phyloP scores from a whole-genome alignment of 2,113 vertebrate genomes.

The Clinocottus analis region DNA sequence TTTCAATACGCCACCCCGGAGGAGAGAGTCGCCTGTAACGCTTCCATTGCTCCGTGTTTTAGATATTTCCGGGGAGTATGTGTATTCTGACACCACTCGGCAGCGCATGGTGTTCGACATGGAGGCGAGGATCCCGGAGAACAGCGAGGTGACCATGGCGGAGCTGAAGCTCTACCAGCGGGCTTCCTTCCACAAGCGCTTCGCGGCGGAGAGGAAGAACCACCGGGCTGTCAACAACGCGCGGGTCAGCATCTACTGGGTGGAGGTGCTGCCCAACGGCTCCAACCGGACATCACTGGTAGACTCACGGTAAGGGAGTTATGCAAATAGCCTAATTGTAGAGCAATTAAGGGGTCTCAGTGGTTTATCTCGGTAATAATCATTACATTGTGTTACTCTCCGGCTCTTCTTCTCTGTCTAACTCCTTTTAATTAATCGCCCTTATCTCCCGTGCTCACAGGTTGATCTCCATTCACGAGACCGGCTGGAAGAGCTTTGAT shows the following conservation, averaged over 20 bases:
- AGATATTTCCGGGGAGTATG: slow-evolving; percentile 88
- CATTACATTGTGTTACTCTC: neutral
- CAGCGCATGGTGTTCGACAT: slow-evolving; percentile 91
- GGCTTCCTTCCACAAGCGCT: slow-evolving; percentile 80
- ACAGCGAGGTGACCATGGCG: slow-evolving; percentile 94
- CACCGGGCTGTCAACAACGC: slow-evolving; percentile 85
- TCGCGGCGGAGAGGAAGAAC: slow-evolving; percentile 74
- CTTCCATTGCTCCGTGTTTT: neutral
- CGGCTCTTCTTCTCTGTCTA: neutral
- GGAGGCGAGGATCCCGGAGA: slow-evolving; percentile 89
- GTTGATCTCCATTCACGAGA: slow-evolving; percentile 90
- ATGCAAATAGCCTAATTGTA: neutral
- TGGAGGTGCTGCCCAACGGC: slow-evolving; percentile 84
- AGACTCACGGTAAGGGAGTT: slow-evolving; percentile 88
- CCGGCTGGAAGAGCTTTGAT: slow-evolving; percentile 95
- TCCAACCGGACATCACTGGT: slow-evolving; percentile 91
- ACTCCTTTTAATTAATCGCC: slow-evolving; percentile 48
- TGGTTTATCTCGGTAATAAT: neutral
- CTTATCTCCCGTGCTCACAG: slow-evolving; percentile 74
- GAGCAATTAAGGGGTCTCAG: neutral
- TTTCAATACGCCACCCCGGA: neutral
- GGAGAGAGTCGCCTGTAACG: neutral
- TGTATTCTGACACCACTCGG: slow-evolving; percentile 84
- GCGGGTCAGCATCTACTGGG: slow-evolving; percentile 92
- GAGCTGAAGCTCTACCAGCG: slow-evolving; percentile 93